Evolutionary conservation across 2,797 vertebrate genomes (phyloP), one percentile per base, ranked within the genome.

Genomic region (Pangasius larnaudii): DNA sequence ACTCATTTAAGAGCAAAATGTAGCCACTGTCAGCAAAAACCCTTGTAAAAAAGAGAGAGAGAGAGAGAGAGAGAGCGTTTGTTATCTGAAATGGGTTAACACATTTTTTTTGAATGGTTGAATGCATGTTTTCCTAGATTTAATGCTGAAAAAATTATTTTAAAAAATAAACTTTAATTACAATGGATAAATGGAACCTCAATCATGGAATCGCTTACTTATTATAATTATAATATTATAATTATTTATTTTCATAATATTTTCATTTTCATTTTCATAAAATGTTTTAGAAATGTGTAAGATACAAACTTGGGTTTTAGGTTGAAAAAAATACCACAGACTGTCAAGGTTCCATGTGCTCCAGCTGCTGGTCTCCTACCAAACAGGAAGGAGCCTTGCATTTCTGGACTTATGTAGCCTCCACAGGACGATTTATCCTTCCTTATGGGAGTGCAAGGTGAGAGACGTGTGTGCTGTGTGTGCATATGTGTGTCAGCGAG

Each of bases 381-480:
- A 7, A 22, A 80, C 39, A 78, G 27, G 49, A 33, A 1, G 1
- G 39, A 72, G 30, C 14, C n/a, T 11, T 72, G 5, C 53, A 63
- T 65, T 75, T 56, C 51, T 56, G 49, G 77, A 67, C 56, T 88
- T 90, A 74, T 84, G 77, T 89, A 86, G 83, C 11, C 18, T 71
- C 7, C 49, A 63, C 18, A 78, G 59, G 24, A 59, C 16, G n/a
- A 58, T 42, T 18, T n/a, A 74, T 9, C 46, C 30, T 56, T 63
- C 65, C 53, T n/a, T 49, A 13, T 79, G 59, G 71, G 72, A 58
- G 3, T 49, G 22, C 39, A 49, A 27, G 49, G 10, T 24, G 3
- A 63, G 6, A 79, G n/a, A 10, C 18, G 53, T 42, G 30, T 30
- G 56, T 49, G 59, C 4, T 39, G 33, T 74, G 7, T 4, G 14